These are phyloP conservation scores for Megaceryle alcyon DNA, from an alignment of 2,797 vertebrate genomes.

Conservation along the genomic window DNA sequence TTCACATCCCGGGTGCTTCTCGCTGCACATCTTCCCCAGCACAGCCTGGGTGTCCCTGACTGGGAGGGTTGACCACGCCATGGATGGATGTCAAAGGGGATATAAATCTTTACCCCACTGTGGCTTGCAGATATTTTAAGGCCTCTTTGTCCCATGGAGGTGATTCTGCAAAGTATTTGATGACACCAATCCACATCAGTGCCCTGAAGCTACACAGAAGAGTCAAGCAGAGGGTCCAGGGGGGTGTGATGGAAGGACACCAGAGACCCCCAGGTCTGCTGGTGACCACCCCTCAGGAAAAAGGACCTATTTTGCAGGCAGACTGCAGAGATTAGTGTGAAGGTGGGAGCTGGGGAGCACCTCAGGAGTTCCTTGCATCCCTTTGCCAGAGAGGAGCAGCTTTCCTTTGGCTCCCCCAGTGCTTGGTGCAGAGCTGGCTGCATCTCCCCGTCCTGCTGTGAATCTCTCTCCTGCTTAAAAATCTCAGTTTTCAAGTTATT, in stretches of 20 bases:
- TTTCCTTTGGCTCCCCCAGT: not conserved
- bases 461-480: not conserved
- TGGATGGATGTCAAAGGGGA: not conserved
- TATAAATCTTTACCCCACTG: not conserved
- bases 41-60: not conserved
- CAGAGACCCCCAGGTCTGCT: not conserved
- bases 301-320: not conserved
- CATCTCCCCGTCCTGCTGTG: rapidly evolving
- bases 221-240: not conserved
- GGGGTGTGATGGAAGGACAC: not conserved
- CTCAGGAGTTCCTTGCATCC: not conserved
- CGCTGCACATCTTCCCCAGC: rapidly evolving
- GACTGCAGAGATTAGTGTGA: not conserved
- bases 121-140: not conserved
- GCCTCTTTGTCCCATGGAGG: not conserved
- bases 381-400: not conserved
- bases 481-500: not conserved
- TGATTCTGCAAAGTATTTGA: not conserved
- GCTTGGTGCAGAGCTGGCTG: not conserved
- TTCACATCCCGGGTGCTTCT: rapidly evolving
- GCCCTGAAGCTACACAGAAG: rapidly evolving
- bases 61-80: too few species aligned
- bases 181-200: too few species aligned
- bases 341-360: not conserved
- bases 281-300: not conserved